A percentile compares a stretch with the other conserved stretches of the same genome.
These are phyloP conservation scores for Penaeus indicus DNA, from an alignment of 1,140 invertebrate genomes.

Conservation along the genomic window DNA sequence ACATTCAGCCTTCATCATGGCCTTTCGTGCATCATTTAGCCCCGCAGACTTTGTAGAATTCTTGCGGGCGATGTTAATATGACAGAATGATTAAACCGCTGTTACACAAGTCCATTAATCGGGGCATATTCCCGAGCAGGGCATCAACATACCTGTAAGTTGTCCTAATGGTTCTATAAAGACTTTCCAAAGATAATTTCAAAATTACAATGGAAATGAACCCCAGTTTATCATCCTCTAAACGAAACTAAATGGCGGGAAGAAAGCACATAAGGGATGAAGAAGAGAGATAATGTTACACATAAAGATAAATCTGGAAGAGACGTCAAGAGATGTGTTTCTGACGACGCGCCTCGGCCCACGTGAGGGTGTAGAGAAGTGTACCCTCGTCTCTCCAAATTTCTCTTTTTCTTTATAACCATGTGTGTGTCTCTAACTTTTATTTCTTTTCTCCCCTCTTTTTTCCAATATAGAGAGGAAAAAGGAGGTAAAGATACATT, in stretches of 20 bases:
- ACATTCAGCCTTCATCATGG: background rate
- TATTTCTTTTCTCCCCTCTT: too few species aligned
- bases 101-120: slow-evolving; percentile 50
- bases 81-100: slow-evolving; percentile 20
- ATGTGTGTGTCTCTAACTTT: too few species aligned
- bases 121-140: slow-evolving; percentile 46
- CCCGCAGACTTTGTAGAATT: slow-evolving; percentile 36
- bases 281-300: slow-evolving; percentile 59
- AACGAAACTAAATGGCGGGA: slow-evolving; percentile 60
- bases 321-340: slow-evolving; percentile 56
- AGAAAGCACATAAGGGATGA: slow-evolving; percentile 59
- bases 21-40: background rate
- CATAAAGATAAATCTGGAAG: slow-evolving; percentile 54
- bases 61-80: slow-evolving; percentile 8
- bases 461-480: too few species aligned
- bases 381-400: too few species aligned
- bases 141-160: slow-evolving; percentile 42
- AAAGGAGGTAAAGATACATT: too few species aligned
- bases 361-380: too few species aligned
- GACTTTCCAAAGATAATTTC: slow-evolving; percentile 60
- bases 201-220: slow-evolving; percentile 60
- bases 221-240: slow-evolving; percentile 56
- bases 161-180: slow-evolving; percentile 52
- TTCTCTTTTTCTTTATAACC: too few species aligned
- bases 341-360: slow-evolving; percentile 44